These are phyloP conservation scores for Drosophila formosana DNA, from an alignment of 2,888 invertebrate genomes.

Conservation along the genomic window DNA sequence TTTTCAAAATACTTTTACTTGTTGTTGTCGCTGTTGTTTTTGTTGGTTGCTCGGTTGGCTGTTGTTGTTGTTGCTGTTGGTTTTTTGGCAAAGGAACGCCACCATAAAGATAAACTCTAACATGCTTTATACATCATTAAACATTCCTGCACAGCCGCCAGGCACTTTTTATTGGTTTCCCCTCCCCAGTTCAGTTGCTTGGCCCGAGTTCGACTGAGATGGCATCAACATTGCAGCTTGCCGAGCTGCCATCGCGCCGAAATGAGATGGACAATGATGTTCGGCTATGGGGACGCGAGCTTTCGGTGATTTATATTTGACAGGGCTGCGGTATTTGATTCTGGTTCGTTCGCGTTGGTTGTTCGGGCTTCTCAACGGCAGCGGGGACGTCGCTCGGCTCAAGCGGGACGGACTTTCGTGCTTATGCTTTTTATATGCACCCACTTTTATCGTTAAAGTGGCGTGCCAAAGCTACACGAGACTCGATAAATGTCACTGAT, in stretches of 20 bases:
- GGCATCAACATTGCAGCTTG: constrained; percentile 4
- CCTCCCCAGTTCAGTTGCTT: constrained; percentile 11
- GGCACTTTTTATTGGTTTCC: constrained; percentile 52
- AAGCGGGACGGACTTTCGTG: constrained; percentile 15
- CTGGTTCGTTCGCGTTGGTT: constrained; percentile 25
- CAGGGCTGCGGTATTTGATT: constrained; percentile 68
- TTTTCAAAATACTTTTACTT: constrained; percentile 72
- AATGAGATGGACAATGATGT: constrained; percentile 46
- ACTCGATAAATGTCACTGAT: constrained; percentile 79
- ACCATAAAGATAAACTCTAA: constrained; percentile 83
- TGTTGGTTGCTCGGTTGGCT: not conserved
- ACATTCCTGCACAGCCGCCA: constrained; percentile 82
- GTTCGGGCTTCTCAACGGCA: constrained; percentile 5
- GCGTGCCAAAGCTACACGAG: constrained; percentile 75
- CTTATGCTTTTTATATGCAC: constrained; percentile 46
- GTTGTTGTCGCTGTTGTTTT: constrained; percentile 32
- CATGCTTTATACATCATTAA: constrained; percentile 83
- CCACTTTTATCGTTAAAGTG: constrained; percentile 73
- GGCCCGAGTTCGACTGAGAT: constrained; percentile 17
- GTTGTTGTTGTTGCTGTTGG: constrained; percentile 10
- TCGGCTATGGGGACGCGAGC: constrained; percentile 58
- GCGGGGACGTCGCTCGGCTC: constrained; percentile 1
- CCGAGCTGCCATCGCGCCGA: not conserved
- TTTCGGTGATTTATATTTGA: constrained; percentile 79
- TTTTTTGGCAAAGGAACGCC: constrained; percentile 71